A percentile compares a stretch with the other conserved stretches of the same genome.
phyloP scores from a whole-genome alignment of 2,888 invertebrate genomes.

The Drosophila glabriapex region DNA sequence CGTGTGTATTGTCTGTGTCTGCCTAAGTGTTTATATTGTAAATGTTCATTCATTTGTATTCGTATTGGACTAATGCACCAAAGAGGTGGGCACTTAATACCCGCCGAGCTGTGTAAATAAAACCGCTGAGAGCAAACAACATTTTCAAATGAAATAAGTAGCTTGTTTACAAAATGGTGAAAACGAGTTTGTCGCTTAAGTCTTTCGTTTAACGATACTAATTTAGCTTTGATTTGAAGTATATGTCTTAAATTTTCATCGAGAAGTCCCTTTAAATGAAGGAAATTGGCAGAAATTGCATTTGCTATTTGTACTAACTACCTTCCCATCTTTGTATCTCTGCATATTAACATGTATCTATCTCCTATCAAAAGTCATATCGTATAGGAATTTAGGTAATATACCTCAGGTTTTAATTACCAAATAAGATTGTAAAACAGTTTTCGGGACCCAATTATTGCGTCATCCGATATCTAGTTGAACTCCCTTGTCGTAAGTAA shows the following conservation, averaged over 20 bases:
- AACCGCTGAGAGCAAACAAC: conserved; percentile 47
- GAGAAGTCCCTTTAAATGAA: not conserved
- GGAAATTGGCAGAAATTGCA: not conserved
- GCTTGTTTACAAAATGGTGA: conserved; percentile 67
- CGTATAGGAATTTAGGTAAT: not conserved
- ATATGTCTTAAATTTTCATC: conserved; percentile 5
- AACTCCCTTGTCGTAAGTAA: conserved; percentile 70
- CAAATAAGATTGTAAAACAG: conserved; percentile 1
- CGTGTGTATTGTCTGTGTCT: conserved; percentile 30
- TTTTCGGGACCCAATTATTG: conserved; percentile 24
- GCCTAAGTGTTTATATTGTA: conserved; percentile 65
- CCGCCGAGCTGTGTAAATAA: conserved; percentile 73
- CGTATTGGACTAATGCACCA: conserved; percentile 78
- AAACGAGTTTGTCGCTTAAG: conserved; percentile 66
- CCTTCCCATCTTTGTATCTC: not conserved
- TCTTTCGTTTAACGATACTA: conserved; percentile 51
- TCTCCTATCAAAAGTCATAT: not conserved
- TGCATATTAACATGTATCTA: not conserved
- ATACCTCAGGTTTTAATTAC: not conserved
- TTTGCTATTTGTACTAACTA: not conserved
- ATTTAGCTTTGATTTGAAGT: conserved; percentile 11
- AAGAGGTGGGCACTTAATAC: conserved; percentile 76
- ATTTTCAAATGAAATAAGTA: conserved; percentile 63
- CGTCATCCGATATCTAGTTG: conserved; percentile 59
- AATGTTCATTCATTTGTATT: conserved; percentile 77